Percentiles rank a stretch among this genome's conserved stretches.
These are phyloP conservation scores for Pseudolycoriella hygida DNA, from an alignment of 2,888 invertebrate genomes.

Conservation along the genomic window DNA sequence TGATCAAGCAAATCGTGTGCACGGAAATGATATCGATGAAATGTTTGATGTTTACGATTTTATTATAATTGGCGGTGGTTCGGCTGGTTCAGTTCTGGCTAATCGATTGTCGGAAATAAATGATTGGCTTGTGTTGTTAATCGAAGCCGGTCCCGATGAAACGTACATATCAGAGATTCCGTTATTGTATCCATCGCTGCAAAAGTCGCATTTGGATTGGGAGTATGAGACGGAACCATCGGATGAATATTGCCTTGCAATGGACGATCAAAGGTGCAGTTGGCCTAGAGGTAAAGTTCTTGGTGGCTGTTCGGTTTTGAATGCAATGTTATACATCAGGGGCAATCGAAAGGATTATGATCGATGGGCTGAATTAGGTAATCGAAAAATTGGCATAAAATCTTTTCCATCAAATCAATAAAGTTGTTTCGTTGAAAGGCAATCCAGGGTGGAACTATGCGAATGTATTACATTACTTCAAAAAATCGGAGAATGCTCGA, in stretches of 20 bases:
- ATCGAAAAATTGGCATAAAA: too few species aligned
- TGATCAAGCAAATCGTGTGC: constrained; percentile 43
- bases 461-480: constrained; percentile 57
- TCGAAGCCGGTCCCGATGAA: constrained; percentile 68
- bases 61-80: constrained; percentile 63
- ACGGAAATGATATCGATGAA: constrained; percentile 33
- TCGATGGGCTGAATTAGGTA: constrained; percentile 57
- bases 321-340: constrained; percentile 78
- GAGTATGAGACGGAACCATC: constrained; percentile 61
- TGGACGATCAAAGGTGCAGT: constrained; percentile 43
- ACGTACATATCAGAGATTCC: constrained; percentile 56
- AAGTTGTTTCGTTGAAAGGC: too few species aligned
- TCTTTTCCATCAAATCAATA: too few species aligned
- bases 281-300: constrained; percentile 69
- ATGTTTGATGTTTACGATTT: constrained; percentile 54
- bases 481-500: constrained; percentile 60
- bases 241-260: constrained; percentile 45
- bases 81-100: constrained; percentile 66
- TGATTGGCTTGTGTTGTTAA: constrained; percentile 50
- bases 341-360: constrained; percentile 76
- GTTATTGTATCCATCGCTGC: constrained; percentile 48
- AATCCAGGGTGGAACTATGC: constrained; percentile 62
- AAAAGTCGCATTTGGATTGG: constrained; percentile 64
- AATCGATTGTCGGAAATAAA: constrained; percentile 57
- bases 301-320: constrained; percentile 66